Evolutionary conservation across 2,797 vertebrate genomes (phyloP).

Genomic region (Hydrocynus forskahlii): DNA sequence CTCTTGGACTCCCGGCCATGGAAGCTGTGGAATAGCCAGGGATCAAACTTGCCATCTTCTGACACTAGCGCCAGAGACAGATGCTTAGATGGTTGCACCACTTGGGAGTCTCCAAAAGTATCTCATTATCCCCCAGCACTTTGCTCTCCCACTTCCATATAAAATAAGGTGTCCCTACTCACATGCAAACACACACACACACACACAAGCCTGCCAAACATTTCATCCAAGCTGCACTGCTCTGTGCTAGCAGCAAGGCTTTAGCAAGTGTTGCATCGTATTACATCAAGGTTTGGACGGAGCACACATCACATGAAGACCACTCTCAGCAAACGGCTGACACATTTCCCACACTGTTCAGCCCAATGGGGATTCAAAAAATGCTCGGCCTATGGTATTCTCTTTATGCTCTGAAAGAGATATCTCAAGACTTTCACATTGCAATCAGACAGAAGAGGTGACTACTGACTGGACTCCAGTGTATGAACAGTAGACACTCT

Average conservation of each 20-base stretch:
- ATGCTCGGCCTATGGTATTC: slow-evolving; percentile 14
- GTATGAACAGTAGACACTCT: neutral
- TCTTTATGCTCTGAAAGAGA: slow-evolving; percentile 32
- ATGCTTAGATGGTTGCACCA: too few species aligned
- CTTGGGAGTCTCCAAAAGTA: neutral
- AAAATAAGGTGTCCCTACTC: neutral
- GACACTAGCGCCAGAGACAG: too few species aligned
- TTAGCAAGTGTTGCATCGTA: slow-evolving; percentile 69
- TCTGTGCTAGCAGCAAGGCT: slow-evolving; percentile 53
- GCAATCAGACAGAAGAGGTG: slow-evolving; percentile 29
- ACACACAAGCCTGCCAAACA: slow-evolving; percentile 46
- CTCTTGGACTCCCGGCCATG: too few species aligned
- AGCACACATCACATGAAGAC: slow-evolving; percentile 52
- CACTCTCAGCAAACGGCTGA: slow-evolving; percentile 49
- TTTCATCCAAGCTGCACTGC: slow-evolving; percentile 53
- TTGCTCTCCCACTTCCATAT: neutral
- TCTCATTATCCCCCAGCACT: neutral
- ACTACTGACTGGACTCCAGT: slow-evolving; percentile 48
- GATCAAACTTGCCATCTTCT: too few species aligned
- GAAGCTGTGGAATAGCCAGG: too few species aligned
- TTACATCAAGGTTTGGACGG: slow-evolving; percentile 63
- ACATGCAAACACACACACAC: slow-evolving; percentile 42
- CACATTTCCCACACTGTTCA: slow-evolving; percentile 32
- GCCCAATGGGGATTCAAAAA: slow-evolving; percentile 22
- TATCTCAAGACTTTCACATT: slow-evolving; percentile 34